Evolutionary conservation across 2,113 vertebrate genomes (phyloP), one percentile per base, ranked within the genome.

Genomic region (Anolis carolinensis): DNA sequence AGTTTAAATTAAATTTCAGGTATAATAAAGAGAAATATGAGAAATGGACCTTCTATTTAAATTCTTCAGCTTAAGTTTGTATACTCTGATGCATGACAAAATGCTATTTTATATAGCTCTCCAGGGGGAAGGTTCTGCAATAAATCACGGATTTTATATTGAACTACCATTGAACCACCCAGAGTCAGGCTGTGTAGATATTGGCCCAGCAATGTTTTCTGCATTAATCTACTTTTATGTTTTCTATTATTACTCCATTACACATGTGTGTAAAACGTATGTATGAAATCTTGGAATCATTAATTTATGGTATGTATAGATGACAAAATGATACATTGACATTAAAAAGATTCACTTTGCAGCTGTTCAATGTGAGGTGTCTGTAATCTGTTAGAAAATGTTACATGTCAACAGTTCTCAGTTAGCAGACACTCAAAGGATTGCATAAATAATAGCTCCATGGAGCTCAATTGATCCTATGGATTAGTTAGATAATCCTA

Each of bases 61-160:
- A 44, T 18, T 23, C 21, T 65, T 65, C 20, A 21, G 25, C 14
- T 55, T 55, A 27, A 67, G 10, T 76, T 63, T 84, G 32, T 36
- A 75, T 27, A 63, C 52, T 63, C 55, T 75, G 82, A 65, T 84
- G 59, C 75, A 84, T 75, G 82, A 84, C 82, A 75, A 75, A 65
- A 62, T 7, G 16, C 82, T 84, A 84, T 84, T 84, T 76, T 84
- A 48, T 76, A 25, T 39, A 25, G 72, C 36, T 65, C 36, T 50
- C 72, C 30, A 67, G 72, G 55, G 34, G 36, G 39, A 10, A n/a
- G 39, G 82, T 2, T 48, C 74, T 30, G 39, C 36, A 36, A 76
- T 84, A 84, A 84, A 76, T 74, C 79, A 74, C 74, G 78, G 9
- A 21, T 30, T 13, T 81, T 79, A 55, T 86, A 52, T 70, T 81